Evolutionary conservation across 2,113 vertebrate species (phyloP).

Genomic region (Phyllostomus discolor): DNA sequence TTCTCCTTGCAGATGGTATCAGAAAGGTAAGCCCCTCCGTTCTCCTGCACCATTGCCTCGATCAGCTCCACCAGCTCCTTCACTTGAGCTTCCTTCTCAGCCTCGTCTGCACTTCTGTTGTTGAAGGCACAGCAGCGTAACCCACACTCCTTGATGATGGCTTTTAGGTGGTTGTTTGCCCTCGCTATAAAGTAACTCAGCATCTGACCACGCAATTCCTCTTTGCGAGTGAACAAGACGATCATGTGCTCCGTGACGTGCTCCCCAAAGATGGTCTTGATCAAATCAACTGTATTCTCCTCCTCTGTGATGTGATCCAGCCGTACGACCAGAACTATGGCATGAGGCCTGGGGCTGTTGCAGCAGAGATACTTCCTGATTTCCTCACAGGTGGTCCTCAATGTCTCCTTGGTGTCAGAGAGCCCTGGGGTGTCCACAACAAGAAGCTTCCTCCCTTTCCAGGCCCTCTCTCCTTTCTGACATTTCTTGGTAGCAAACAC

Average conservation of each 20-base stretch:
- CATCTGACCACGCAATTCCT: fast-evolving
- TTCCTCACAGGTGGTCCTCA: fast-evolving
- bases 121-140: constrained; percentile 74
- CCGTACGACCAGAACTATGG: too few species aligned
- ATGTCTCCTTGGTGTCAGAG: not conserved
- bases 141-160: too few species aligned
- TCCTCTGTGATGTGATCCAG: too few species aligned
- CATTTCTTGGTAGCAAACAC: too few species aligned
- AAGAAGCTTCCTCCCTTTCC: not conserved
- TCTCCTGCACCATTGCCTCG: constrained; percentile 69
- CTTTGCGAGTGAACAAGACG: too few species aligned
- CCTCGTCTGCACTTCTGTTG: constrained; percentile 53
- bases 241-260: too few species aligned
- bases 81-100: constrained; percentile 63
- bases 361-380: not conserved
- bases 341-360: too few species aligned
- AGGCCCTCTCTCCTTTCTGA: not conserved
- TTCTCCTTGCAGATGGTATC: not conserved
- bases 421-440: constrained; percentile 37
- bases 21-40: constrained; percentile 70
- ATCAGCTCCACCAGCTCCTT: constrained; percentile 76
- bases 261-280: too few species aligned
- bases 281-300: too few species aligned
- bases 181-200: fast-evolving
- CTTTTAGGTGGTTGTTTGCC: not conserved